These are phyloP conservation scores for Chouioia cunea DNA, from an alignment of 2,888 invertebrate species.

Conservation along the genomic window DNA sequence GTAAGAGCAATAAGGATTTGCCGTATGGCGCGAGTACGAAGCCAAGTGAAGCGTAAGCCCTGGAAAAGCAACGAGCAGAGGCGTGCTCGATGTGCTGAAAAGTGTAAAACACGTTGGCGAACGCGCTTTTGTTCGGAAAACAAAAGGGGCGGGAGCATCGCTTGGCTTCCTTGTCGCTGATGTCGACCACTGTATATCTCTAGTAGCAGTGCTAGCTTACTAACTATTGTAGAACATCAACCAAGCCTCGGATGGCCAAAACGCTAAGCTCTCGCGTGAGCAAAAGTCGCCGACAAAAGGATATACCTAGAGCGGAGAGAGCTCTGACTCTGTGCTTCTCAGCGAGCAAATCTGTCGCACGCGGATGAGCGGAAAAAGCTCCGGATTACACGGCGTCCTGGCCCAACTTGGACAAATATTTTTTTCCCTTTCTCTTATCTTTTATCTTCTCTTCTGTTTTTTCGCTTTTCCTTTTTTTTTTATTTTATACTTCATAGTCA, in stretches of 20 bases:
- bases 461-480: too few species aligned
- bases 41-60: slow-evolving; percentile 30
- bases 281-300: slow-evolving; percentile 15
- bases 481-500: too few species aligned
- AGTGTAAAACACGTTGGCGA: slow-evolving; percentile 49
- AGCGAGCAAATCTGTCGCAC: slow-evolving; percentile 5
- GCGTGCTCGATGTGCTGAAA: slow-evolving; percentile 28
- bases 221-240: too few species aligned
- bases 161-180: not conserved
- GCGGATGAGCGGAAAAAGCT: too few species aligned
- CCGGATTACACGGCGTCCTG: too few species aligned
- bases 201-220: not conserved
- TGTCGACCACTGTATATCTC: too few species aligned
- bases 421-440: too few species aligned
- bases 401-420: too few species aligned
- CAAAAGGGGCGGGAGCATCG: slow-evolving; percentile 47
- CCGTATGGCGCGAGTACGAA: too few species aligned
- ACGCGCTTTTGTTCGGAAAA: slow-evolving; percentile 50
- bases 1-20: too few species aligned
- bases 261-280: slow-evolving; percentile 39
- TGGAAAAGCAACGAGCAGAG: not conserved
- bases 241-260: too few species aligned
- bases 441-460: too few species aligned
- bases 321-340: slow-evolving; percentile 26
- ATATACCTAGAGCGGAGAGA: not conserved